Conservation (phyloP, 2,797 vertebrate species). For the Tarsius wallacei region DNA sequence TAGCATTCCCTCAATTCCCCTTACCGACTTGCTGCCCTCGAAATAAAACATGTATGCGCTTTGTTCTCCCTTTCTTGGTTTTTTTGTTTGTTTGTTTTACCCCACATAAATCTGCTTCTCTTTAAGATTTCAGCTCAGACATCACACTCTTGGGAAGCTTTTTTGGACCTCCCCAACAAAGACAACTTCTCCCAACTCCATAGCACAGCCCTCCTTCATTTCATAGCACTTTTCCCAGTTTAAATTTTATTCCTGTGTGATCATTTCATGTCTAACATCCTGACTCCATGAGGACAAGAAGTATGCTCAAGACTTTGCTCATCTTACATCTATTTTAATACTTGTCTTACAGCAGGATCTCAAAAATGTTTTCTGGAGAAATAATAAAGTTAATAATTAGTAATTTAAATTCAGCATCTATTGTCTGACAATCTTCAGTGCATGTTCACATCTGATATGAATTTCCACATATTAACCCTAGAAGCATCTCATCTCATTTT, state of each 20-base stretch:
- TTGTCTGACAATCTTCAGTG: not conserved
- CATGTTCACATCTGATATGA: not conserved
- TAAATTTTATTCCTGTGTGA: not conserved
- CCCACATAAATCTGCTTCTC: not conserved
- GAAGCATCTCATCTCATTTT: not conserved
- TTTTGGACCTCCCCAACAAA: not conserved
- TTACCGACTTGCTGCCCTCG: not conserved
- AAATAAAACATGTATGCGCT: not conserved
- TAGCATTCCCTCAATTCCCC: not conserved
- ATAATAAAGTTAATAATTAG: not conserved
- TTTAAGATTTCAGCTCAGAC: not conserved
- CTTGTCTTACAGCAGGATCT: not conserved
- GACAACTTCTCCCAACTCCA: not conserved
- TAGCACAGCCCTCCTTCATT: not conserved
- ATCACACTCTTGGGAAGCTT: not conserved
- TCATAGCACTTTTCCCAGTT: not conserved
- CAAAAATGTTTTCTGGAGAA: constrained; percentile 1
- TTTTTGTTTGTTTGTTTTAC: no score
- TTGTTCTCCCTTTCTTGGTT: not conserved
- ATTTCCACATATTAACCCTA: not conserved
- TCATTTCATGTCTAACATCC: not conserved
- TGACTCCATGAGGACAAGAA: not conserved
- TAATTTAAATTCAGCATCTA: not conserved
- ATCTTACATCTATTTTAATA: not conserved
- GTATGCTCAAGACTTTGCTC: not conserved